Evolutionary conservation across 2,888 invertebrate genomes (phyloP), one percentile per base, ranked within the genome.

Genomic region (Pachydiplax longipennis): DNA sequence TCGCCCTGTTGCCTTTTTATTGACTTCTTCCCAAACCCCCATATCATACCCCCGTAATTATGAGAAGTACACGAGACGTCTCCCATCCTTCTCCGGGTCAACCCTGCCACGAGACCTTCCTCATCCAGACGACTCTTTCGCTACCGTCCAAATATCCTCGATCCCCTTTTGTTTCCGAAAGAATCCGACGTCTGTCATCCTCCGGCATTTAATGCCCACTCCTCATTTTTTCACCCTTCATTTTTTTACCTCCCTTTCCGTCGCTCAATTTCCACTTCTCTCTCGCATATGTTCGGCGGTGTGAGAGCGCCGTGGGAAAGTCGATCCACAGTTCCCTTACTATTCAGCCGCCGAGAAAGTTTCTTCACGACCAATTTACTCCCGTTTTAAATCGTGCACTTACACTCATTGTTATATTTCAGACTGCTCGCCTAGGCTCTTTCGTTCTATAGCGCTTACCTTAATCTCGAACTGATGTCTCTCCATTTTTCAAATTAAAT

Each of bases 1-100:
- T 73, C 73, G 31, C 73, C 61, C 87, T 87, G 87, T 87, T 87
- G 87, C 87, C 61, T 73, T 73, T 73, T 31, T 25, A 73, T 73
- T 73, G 73, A 73, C 73, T 73, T 31, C 73, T 13, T 25, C 25
- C 22, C 73, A 12, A 73, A 2, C 53, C 53, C 53, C 44, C 44
- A 44, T 48, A 48, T n/a, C 82, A 61, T 37, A 31, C 83, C 44
- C 4, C 83, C 61, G 12, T 58, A 73, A 73, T 73, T 31, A 73
- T 31, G 73, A 73, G 25, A 73, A 31, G 73, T n/a, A 22, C 61
- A 22, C 37, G 87, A 35, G n/a, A 6, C 61, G 40, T 37, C 37
- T 61, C 31, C 58, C 31, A 22, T 65, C 65, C 65, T 31, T 15
- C 35, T 58, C 31, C 35, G 53, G 53, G 37, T 80, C 81, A 35